These are phyloP conservation scores for Macrophya annulata DNA, from an alignment of 2,888 invertebrate genomes.

Conservation along the genomic window DNA sequence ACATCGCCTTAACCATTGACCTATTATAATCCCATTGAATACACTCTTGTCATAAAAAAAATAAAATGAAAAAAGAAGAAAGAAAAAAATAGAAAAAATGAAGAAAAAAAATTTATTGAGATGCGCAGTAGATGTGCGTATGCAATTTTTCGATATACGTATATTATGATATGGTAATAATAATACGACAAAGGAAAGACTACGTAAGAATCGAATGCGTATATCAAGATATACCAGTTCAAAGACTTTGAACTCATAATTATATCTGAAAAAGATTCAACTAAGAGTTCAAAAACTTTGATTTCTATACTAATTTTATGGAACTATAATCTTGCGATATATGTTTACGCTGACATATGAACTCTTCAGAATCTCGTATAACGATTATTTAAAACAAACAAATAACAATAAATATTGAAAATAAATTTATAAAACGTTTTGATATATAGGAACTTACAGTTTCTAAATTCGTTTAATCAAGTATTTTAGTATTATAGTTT, in stretches of 20 bases:
- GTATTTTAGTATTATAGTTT: neutral
- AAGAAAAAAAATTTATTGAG: neutral
- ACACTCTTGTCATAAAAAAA: neutral
- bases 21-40: constrained; percentile 49
- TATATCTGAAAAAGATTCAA: neutral
- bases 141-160: too few species aligned
- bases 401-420: neutral
- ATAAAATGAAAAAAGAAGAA: neutral
- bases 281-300: neutral
- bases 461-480: neutral
- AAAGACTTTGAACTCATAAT: neutral
- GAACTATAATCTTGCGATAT: neutral
- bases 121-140: neutral
- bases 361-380: neutral
- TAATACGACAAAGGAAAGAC: neutral
- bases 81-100: neutral
- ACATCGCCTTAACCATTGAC: constrained; percentile 54
- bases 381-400: neutral
- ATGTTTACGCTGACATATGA: neutral
- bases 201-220: neutral
- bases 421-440: neutral
- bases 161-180: neutral
- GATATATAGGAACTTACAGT: neutral
- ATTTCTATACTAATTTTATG: neutral
- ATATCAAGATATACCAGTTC: neutral